Conservation (phyloP, 2,888 invertebrate genomes). For the Seira sanloemensis region DNA sequence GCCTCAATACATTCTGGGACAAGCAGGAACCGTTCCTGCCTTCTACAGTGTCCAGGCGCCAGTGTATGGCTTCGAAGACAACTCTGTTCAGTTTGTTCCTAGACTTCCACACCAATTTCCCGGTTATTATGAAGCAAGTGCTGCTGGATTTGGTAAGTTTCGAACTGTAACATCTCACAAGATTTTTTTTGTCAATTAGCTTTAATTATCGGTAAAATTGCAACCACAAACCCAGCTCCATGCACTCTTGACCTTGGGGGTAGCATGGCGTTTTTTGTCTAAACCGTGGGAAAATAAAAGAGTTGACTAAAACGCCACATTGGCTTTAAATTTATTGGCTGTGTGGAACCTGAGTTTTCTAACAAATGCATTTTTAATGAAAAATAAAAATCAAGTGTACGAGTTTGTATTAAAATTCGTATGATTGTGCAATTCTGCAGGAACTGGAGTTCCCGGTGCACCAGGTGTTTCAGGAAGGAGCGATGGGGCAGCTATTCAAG, state of each 20-base stretch:
- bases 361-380: background rate
- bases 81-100: slow-evolving; percentile 69
- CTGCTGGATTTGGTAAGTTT: slow-evolving; percentile 54
- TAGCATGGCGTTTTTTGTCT: background rate
- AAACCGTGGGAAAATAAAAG: background rate
- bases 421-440: slow-evolving; percentile 11
- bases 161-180: background rate
- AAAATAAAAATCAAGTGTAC: background rate
- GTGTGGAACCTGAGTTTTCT: slow-evolving; percentile 4
- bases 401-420: background rate
- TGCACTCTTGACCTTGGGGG: background rate
- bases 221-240: background rate
- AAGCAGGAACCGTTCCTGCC: slow-evolving; percentile 63
- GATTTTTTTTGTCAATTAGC: background rate
- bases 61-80: slow-evolving; percentile 71
- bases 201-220: background rate
- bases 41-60: slow-evolving; percentile 71
- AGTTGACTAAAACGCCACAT: background rate
- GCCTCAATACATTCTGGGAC: slow-evolving; percentile 72
- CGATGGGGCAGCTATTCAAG: slow-evolving; percentile 71
- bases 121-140: slow-evolving; percentile 72
- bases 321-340: background rate
- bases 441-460: slow-evolving; percentile 67
- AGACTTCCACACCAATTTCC: slow-evolving; percentile 70
- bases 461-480: slow-evolving; percentile 68